A percentile compares a stretch with the other conserved stretches of the same genome.
phyloP scores from a whole-genome alignment of 2,888 invertebrate genomes.

The Xestia xanthographa region DNA sequence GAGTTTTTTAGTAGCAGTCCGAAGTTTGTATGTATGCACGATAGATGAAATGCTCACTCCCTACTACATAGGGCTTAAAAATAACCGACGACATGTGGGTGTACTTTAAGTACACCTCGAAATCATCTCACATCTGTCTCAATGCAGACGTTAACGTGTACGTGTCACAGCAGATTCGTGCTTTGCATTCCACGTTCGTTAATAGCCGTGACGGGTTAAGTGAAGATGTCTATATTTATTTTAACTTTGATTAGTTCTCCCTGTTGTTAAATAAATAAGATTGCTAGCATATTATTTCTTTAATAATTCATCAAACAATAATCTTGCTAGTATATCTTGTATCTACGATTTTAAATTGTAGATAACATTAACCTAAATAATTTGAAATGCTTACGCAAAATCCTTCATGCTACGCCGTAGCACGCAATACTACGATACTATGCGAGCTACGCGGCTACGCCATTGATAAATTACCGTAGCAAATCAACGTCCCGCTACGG shows the following conservation, averaged over 20 bases:
- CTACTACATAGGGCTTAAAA: neutral
- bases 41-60: neutral
- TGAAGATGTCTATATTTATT: conserved; percentile 1
- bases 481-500: neutral
- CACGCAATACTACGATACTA: neutral
- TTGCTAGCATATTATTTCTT: neutral
- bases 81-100: neutral
- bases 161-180: conserved; percentile 21
- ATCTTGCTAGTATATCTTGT: neutral
- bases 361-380: neutral
- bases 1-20: neutral
- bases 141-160: conserved; percentile 15
- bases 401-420: conserved; percentile 7
- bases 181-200: conserved; percentile 21
- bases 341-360: neutral
- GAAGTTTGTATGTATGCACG: too few species aligned
- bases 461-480: neutral
- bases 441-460: conserved; percentile 2
- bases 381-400: neutral
- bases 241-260: neutral
- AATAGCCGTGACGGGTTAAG: neutral
- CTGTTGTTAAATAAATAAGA: too few species aligned
- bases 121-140: conserved; percentile 20
- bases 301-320: neutral
- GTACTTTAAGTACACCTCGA: neutral